A percentile compares a stretch with the other conserved stretches of the same genome.
phyloP scores from a whole-genome alignment of 2,113 vertebrate genomes.

The Chloroceryle aenea region DNA sequence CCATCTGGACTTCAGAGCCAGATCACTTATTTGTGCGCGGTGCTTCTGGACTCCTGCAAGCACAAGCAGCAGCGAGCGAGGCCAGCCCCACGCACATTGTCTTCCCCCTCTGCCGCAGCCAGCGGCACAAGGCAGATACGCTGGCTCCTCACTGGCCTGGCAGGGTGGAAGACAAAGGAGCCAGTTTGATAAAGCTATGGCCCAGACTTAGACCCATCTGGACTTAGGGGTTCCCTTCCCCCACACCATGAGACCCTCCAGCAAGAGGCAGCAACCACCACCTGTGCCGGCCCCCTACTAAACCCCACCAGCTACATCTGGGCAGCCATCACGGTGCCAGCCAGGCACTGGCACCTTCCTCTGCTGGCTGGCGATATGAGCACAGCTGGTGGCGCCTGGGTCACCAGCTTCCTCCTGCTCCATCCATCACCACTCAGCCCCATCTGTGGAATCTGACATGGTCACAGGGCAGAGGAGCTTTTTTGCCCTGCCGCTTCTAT shows the following conservation, averaged over 20 bases:
- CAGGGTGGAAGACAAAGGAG: accelerated
- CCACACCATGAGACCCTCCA: neutral
- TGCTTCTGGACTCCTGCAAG: neutral
- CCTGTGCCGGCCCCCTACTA: neutral
- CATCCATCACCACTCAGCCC: neutral
- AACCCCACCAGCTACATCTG: neutral
- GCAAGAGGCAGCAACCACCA: neutral
- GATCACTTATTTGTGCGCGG: too few species aligned
- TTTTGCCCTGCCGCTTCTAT: neutral
- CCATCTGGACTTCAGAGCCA: accelerated
- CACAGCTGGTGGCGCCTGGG: neutral
- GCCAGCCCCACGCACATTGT: accelerated
- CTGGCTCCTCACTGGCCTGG: neutral
- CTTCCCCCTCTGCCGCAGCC: neutral
- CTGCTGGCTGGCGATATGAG: neutral
- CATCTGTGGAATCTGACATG: accelerated
- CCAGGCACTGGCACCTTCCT: accelerated
- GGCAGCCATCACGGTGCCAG: accelerated
- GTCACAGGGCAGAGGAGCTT: too few species aligned
- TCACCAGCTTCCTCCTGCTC: neutral
- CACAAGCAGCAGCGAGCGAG: neutral
- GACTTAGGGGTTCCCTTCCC: neutral
- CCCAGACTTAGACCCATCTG: neutral
- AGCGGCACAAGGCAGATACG: neutral
- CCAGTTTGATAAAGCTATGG: neutral